Evolutionary conservation across 2,113 vertebrate genomes (phyloP), one percentile per base, ranked within the genome.

Genomic region (Gasterosteus aculeatus): DNA sequence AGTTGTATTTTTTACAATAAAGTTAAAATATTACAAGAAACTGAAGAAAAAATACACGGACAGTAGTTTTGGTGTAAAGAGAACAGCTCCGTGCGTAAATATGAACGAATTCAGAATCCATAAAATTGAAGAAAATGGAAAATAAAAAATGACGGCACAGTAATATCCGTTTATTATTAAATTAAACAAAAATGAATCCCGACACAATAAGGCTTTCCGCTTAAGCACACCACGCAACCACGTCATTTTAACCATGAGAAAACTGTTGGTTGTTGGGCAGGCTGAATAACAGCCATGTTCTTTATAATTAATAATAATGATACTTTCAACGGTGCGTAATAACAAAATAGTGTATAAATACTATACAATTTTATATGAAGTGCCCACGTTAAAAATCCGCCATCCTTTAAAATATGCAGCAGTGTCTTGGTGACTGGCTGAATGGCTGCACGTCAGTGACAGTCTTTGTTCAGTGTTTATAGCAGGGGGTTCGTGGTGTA

Each of bases 401-500:
- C 64, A n/a, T 72, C 70, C 44, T 65, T 54, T 86, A 47, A 71
- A 38, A 39, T 60, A 59, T 44, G n/a, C 31, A 15, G 26, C 15
- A 38, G 46, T 68, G 57, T 84, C 38, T 67, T 42, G 26, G 46
- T 33, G 51, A 10, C 49, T 26, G 49, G 19, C 61, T 18, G 62
- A 44, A 26, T 63, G 58, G 60, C 59, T 58, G 46, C 63, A 26
- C 19, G 73, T 53, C 78, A 72, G 49, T 64, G 58, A 44, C 53
- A 85, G 88, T 90, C 84, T 88, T 80, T 81, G 81, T 82, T 85
- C 70, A 69, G 63, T 84, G 90, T 91, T 95, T 95, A 99, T 90
- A 98, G 96, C 91, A 99, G 93, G 29, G 97, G 96, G 91, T 97
- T 98, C 80, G 96, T 96, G 12, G 96, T 97, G 88, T 98, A 99